Percentiles rank a stretch among this genome's conserved stretches.
phyloP scores from a whole-genome alignment of 2,113 vertebrate species.

The Podarcis cretensis region DNA sequence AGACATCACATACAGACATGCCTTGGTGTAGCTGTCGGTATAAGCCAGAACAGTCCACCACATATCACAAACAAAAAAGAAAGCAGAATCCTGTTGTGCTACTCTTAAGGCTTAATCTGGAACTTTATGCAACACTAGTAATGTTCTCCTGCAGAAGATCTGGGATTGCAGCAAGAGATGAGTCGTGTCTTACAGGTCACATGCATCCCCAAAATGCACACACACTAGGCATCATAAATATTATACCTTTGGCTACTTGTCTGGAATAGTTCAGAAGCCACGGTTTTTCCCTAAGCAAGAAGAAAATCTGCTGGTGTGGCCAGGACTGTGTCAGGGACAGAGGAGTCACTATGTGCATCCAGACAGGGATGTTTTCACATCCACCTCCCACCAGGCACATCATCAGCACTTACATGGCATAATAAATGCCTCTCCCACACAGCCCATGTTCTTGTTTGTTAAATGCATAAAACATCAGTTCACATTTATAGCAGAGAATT shows the following conservation, averaged over 20 bases:
- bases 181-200: neutral
- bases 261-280: neutral
- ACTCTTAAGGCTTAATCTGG: neutral
- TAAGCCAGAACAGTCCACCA: neutral
- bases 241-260: neutral
- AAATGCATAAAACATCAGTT: neutral
- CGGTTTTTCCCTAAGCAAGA: fast-evolving
- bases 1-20: neutral
- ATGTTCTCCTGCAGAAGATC: neutral
- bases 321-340: neutral
- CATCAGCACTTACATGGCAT: conserved; percentile 22
- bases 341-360: neutral
- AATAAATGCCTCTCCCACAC: conserved; percentile 14
- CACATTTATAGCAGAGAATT: conserved; percentile 29
- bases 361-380: neutral
- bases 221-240: neutral
- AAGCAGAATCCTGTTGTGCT: neutral
- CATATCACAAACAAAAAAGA: neutral
- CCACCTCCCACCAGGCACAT: neutral
- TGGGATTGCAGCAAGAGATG: neutral
- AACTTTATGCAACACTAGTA: neutral
- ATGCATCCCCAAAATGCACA: neutral
- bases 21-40: neutral
- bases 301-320: neutral
- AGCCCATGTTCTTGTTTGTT: neutral